phyloP scores from a whole-genome alignment of 1,140 invertebrate genomes.

The Batillaria attramentaria region DNA sequence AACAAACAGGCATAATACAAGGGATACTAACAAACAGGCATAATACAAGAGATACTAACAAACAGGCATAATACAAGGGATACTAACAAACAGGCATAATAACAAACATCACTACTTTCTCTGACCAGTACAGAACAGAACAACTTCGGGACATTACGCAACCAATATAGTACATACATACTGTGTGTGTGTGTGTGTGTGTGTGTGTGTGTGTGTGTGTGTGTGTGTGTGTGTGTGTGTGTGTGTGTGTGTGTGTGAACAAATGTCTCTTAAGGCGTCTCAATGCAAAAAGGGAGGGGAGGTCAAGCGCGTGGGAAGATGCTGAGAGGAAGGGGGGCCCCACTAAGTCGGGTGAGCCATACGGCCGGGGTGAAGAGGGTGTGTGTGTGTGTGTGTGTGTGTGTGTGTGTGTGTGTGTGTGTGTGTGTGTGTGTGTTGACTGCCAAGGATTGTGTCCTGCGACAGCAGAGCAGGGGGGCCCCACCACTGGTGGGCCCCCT shows the following conservation, averaged over 20 bases:
- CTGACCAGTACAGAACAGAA: not conserved
- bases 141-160: not conserved
- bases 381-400: not conserved
- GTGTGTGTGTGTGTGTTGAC: too few species aligned
- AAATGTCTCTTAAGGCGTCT: not conserved
- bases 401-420: too few species aligned
- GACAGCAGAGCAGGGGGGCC: too few species aligned
- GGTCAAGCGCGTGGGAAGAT: not conserved
- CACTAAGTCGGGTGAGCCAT: not conserved
- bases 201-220: not conserved
- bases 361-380: not conserved
- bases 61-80: too few species aligned
- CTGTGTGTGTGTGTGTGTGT: slow-evolving; percentile 5
- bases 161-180: not conserved
- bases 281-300: not conserved
- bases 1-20: not conserved
- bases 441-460: too few species aligned
- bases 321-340: not conserved
- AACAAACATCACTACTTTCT: not conserved
- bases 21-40: not conserved
- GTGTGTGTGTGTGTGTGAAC: not conserved
- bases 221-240: slow-evolving; percentile 4
- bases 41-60: too few species aligned
- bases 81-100: not conserved
- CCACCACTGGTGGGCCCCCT: too few species aligned